Evolutionary conservation across 2,113 vertebrate species (phyloP).

Genomic region (Diadophis punctatus): DNA sequence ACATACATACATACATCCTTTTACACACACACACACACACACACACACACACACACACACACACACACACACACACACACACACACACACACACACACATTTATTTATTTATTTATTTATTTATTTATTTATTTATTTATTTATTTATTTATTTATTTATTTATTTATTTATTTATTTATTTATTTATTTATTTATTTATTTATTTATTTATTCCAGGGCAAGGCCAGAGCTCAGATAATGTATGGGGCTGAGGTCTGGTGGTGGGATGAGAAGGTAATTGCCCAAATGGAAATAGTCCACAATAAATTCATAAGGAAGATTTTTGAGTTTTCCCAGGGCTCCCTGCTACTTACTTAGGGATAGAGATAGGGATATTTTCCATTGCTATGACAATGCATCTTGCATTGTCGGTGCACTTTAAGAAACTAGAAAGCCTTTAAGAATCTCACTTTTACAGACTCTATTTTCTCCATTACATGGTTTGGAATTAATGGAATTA

Average conservation of each 20-base stretch:
- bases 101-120: no score
- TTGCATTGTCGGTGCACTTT: neutral
- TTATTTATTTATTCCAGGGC: neutral
- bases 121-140: no score
- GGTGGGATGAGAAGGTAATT: neutral
- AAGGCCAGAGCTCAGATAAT: neutral
- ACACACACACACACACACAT: no score
- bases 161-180: no score
- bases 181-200: no score
- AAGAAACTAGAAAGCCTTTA: neutral
- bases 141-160: no score
- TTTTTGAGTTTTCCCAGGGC: neutral
- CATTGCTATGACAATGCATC: neutral
- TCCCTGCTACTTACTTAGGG: neutral
- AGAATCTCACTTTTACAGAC: neutral
- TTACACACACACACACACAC: no score
- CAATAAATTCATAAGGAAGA: neutral
- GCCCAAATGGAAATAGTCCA: no score
- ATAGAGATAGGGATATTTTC: neutral
- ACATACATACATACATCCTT: no score
- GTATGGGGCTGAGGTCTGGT: neutral
- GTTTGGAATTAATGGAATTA: neutral
- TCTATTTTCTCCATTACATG: neutral
- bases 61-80: no score
- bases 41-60: no score